Percentiles rank a stretch among this genome's conserved stretches.
These are phyloP conservation scores for Haliclystus octoradiatus DNA, from an alignment of 30 jellyfish, hydroid and myxozoan species.

Conservation along the genomic window DNA sequence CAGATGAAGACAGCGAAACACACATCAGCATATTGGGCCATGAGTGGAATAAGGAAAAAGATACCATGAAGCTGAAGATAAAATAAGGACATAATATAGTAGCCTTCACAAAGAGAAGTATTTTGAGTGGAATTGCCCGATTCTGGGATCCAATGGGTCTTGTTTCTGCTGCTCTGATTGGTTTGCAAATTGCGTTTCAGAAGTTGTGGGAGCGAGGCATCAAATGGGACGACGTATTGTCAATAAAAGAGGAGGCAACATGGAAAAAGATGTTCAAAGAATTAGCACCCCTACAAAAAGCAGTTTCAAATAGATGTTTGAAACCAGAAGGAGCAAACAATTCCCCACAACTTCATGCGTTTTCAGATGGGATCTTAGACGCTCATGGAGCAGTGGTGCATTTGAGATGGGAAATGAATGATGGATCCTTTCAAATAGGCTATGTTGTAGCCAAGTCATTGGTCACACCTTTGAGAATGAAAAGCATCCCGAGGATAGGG, in stretches of 20 bases:
- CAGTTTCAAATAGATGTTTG: slow-evolving; percentile 2
- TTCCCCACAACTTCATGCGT: neutral
- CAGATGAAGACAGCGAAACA: too few species aligned
- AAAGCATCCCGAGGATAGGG: slow-evolving; percentile 10
- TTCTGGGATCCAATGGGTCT: too few species aligned
- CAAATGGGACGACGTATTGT: slow-evolving; percentile 20
- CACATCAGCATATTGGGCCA: too few species aligned
- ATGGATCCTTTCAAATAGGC: slow-evolving; percentile 1
- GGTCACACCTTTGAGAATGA: slow-evolving; percentile 7
- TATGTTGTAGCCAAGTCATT: neutral
- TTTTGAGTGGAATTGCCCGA: too few species aligned
- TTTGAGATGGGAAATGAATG: slow-evolving; percentile 9
- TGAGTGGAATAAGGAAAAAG: too few species aligned
- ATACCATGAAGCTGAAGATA: too few species aligned
- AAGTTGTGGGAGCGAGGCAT: neutral
- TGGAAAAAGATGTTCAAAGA: slow-evolving; percentile 14
- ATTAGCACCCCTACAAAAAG: neutral
- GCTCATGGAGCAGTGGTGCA: slow-evolving; percentile 5
- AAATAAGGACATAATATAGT: too few species aligned
- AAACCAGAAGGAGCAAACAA: slow-evolving; percentile 14
- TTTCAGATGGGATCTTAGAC: slow-evolving; percentile 12
- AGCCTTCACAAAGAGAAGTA: too few species aligned
- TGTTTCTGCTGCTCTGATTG: neutral
- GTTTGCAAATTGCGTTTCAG: neutral
- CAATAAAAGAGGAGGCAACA: neutral